Evolutionary conservation across 2,888 invertebrate genomes (phyloP).

Genomic region (Callyntrura guangdongensis): DNA sequence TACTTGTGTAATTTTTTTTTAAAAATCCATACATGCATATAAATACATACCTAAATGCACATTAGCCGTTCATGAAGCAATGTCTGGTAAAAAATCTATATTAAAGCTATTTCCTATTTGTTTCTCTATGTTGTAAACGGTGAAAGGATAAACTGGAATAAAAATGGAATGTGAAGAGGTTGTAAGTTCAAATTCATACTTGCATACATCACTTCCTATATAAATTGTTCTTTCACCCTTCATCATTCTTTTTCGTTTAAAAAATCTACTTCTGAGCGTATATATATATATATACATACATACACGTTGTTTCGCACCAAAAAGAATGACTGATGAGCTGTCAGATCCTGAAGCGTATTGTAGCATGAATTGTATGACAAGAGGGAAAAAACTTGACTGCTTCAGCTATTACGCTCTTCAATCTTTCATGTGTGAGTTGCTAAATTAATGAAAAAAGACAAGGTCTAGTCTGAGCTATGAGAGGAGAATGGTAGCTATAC

Average conservation of each 20-base stretch:
- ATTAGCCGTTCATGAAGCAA: no score
- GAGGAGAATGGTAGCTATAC: background rate
- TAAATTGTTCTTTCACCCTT: slow-evolving; percentile 57
- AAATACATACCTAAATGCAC: background rate
- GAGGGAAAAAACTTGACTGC: slow-evolving; percentile 68
- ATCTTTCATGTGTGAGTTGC: slow-evolving; percentile 71
- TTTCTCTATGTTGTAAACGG: background rate
- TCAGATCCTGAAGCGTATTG: slow-evolving; percentile 72
- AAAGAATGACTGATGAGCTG: slow-evolving; percentile 81
- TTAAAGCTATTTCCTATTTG: background rate
- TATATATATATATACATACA: no score
- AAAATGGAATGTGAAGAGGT: slow-evolving; percentile 46
- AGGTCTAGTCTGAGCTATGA: slow-evolving; percentile 65
- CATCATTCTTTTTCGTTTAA: slow-evolving; percentile 33
- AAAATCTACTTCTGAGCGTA: slow-evolving; percentile 28
- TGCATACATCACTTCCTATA: slow-evolving; percentile 29
- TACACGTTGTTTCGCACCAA: slow-evolving; percentile 55
- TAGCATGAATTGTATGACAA: slow-evolving; percentile 72
- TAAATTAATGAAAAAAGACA: slow-evolving; percentile 75
- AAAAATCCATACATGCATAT: background rate
- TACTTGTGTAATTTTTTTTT: background rate
- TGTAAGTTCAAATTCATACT: slow-evolving; percentile 40
- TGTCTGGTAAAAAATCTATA: background rate
- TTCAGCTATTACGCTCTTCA: slow-evolving; percentile 68
- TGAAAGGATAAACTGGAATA: background rate